Percentiles rank a stretch among this genome's conserved stretches.
Conservation (phyloP, 2,113 vertebrate genomes). For the Podarcis muralis region DNA sequence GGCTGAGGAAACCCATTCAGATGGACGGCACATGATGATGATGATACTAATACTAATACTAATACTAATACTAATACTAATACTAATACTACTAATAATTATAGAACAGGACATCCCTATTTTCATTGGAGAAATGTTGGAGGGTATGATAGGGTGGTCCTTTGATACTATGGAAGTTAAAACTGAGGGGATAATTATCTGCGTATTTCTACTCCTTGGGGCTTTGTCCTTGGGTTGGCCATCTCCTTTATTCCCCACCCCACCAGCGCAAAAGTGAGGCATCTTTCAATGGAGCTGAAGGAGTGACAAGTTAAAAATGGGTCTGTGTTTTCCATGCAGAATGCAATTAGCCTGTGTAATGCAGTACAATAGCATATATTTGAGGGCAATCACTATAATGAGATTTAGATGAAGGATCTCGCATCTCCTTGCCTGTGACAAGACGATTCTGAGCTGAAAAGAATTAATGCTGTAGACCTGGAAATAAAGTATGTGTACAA, state of each 20-base stretch:
- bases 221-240: neutral
- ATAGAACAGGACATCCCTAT: no score
- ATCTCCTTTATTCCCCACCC: neutral
- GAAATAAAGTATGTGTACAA: constrained; percentile 15
- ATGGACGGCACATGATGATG: no score
- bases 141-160: neutral
- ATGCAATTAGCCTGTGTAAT: constrained; percentile 24
- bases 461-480: constrained; percentile 21
- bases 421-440: constrained; percentile 19
- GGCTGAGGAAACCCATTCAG: no score
- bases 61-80: no score
- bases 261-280: neutral
- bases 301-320: constrained; percentile 7
- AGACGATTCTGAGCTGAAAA: constrained; percentile 22
- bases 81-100: no score
- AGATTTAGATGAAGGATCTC: constrained; percentile 31
- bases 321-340: neutral
- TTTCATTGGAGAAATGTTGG: no score
- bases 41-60: no score
- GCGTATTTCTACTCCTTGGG: neutral
- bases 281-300: neutral
- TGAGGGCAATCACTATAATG: constrained; percentile 31
- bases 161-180: neutral
- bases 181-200: neutral
- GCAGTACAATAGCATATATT: constrained; percentile 7